Percentiles rank a stretch among this genome's conserved stretches.
These are phyloP conservation scores for Hyalella azteca DNA, from an alignment of 2,888 invertebrate genomes.

Conservation along the genomic window DNA sequence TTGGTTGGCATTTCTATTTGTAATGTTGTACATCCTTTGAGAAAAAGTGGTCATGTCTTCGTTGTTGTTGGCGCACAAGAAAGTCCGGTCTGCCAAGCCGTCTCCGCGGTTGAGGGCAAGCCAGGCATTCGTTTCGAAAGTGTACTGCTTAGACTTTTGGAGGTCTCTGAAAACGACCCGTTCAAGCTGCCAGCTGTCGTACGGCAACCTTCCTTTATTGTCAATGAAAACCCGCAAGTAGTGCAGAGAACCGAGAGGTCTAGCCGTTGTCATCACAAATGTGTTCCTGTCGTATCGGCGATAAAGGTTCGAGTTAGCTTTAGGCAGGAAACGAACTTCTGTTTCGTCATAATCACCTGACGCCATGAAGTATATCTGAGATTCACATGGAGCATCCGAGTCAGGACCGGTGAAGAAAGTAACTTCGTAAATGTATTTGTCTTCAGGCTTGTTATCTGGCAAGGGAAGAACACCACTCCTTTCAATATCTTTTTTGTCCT, in stretches of 20 bases:
- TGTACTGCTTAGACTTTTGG: slow-evolving; percentile 63
- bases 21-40: slow-evolving; percentile 63
- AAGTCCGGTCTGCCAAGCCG: slow-evolving; percentile 65
- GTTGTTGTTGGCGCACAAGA: slow-evolving; percentile 65
- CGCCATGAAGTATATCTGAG: slow-evolving; percentile 59
- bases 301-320: slow-evolving; percentile 42
- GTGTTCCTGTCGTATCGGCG: slow-evolving; percentile 48
- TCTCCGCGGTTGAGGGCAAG: slow-evolving; percentile 65
- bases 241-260: slow-evolving; percentile 64
- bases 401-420: slow-evolving; percentile 53
- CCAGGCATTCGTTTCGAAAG: slow-evolving; percentile 64
- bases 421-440: slow-evolving; percentile 60
- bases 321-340: slow-evolving; percentile 59
- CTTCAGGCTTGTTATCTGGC: slow-evolving; percentile 61
- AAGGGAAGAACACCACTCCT: slow-evolving; percentile 46
- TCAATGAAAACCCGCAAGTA: slow-evolving; percentile 67
- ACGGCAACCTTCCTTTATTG: slow-evolving; percentile 64
- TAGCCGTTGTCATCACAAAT: slow-evolving; percentile 59
- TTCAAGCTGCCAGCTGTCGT: slow-evolving; percentile 64
- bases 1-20: slow-evolving; percentile 63
- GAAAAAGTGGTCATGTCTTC: slow-evolving; percentile 60
- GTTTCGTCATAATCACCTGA: slow-evolving; percentile 62
- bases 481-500: slow-evolving; percentile 52
- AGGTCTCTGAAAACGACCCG: slow-evolving; percentile 64
- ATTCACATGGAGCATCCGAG: slow-evolving; percentile 52